Evolutionary conservation across 1,140 invertebrate genomes (phyloP), one percentile per base, ranked within the genome.

Genomic region (Steinernema khuongi): DNA sequence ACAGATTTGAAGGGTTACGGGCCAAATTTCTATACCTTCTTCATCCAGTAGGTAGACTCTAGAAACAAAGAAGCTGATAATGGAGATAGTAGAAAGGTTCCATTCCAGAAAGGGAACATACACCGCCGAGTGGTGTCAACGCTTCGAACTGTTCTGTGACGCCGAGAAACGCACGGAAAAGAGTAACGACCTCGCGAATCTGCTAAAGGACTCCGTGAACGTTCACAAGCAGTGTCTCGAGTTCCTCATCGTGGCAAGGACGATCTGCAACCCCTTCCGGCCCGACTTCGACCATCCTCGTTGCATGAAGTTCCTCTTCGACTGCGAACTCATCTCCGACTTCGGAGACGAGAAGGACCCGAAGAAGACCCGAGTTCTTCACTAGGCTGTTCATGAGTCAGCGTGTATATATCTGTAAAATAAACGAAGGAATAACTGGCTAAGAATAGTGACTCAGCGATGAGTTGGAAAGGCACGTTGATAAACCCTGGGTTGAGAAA

Each of bases 111-210:
- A 7, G 11, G 50, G 50, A 26, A 60, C 50, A 33, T 68, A 41
- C 32, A 73, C 72, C 14, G 72, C 72, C 4, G 72, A 73, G 67
- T 73, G 72, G 72, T 73, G 72, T 44, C 72, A 73, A 68, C 44
- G 72, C 32, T 73, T 69, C 67, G 72, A 73, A 28, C 66, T 73
- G 7, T 73, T 70, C 29, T 73, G 72, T 33, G 72, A 73, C 67
- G 72, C 72, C 29, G 72, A 73, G 41, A 31, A 68, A 28, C 31
- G 72, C 18, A 33, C 31, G 18, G 66, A 70, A 22, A 43, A 41
- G 18, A 41, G 31, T 14, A 31, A 67, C 28, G 31, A 73, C 22
- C 67, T 73, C 32, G 31, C 50, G 28, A 31, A 68, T n/a, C 41
- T 73, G 4, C 50, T 73, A 22, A 30, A 73, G 30, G 32, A 41